phyloP scores from a whole-genome alignment of 2,888 invertebrate species.

The Ditula angustiorana region DNA sequence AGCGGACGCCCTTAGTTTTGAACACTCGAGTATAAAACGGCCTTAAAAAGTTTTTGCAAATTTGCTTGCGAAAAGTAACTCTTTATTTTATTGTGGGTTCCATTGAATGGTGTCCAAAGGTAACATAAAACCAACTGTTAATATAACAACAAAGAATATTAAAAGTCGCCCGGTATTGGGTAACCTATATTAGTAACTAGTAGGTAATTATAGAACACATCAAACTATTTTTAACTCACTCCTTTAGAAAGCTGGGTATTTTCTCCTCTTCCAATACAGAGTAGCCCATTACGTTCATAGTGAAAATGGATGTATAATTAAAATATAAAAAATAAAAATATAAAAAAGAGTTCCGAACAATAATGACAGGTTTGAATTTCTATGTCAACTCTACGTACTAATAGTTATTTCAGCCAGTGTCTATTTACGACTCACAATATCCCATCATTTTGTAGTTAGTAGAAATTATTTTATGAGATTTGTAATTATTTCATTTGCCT shows the following conservation, averaged over 20 bases:
- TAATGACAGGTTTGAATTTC: slow-evolving; percentile 8
- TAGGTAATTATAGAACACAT: neutral
- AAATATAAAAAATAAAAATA: slow-evolving; percentile 42
- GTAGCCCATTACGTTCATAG: slow-evolving; percentile 54
- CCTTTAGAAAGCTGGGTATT: slow-evolving; percentile 56
- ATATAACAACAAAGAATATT: too few relatives aligned
- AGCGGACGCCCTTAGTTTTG: too few relatives aligned
- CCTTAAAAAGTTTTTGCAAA: too few relatives aligned
- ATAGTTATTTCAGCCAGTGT: neutral
- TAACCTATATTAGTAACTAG: too few relatives aligned
- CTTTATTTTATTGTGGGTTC: too few relatives aligned
- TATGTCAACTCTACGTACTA: neutral
- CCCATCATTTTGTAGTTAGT: too few relatives aligned
- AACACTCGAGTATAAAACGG: too few relatives aligned
- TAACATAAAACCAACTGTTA: too few relatives aligned
- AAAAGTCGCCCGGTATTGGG: neutral
- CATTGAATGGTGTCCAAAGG: too few relatives aligned
- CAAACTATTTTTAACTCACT: slow-evolving; percentile 51
- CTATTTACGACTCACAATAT: neutral
- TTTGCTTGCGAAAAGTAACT: too few relatives aligned
- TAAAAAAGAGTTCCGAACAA: neutral
- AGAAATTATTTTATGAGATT: too few relatives aligned
- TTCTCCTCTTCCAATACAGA: slow-evolving; percentile 59
- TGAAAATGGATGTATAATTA: slow-evolving; percentile 26
- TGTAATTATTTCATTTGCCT: too few relatives aligned